phyloP scores from a whole-genome alignment of 2,113 vertebrate genomes.

The Burhinus bistriatus region DNA sequence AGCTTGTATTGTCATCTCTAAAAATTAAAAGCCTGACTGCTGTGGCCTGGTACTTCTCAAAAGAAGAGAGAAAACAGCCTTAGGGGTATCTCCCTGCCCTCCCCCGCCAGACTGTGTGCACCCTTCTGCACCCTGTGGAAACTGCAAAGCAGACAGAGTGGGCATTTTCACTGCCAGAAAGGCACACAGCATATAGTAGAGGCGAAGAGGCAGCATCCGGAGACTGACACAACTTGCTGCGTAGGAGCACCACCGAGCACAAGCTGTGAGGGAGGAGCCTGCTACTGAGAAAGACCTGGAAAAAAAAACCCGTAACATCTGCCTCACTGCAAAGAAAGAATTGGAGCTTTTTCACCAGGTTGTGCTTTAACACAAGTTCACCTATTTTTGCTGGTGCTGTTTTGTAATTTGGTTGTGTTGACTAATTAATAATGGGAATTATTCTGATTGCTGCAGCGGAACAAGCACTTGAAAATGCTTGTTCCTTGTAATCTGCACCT shows the following conservation, averaged over 20 bases:
- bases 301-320: rapidly evolving
- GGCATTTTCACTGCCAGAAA: neutral
- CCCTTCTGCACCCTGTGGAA: neutral
- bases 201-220: neutral
- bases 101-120: neutral
- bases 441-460: neutral
- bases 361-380: neutral
- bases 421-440: neutral
- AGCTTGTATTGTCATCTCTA: neutral
- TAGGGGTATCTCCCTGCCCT: neutral
- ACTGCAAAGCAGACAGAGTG: neutral
- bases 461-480: neutral
- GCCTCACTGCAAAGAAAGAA: neutral
- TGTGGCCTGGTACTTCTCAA: neutral
- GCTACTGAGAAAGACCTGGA: neutral
- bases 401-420: neutral
- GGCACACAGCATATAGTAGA: neutral
- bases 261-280: neutral
- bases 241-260: rapidly evolving
- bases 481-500: neutral
- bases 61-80: neutral
- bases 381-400: neutral
- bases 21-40: neutral
- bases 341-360: neutral
- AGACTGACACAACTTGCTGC: neutral